A percentile compares a stretch with the other conserved stretches of the same genome.
Evolutionary conservation across 2,797 vertebrate genomes (phyloP).

Genomic region (Poeciliopsis gracilis): DNA sequence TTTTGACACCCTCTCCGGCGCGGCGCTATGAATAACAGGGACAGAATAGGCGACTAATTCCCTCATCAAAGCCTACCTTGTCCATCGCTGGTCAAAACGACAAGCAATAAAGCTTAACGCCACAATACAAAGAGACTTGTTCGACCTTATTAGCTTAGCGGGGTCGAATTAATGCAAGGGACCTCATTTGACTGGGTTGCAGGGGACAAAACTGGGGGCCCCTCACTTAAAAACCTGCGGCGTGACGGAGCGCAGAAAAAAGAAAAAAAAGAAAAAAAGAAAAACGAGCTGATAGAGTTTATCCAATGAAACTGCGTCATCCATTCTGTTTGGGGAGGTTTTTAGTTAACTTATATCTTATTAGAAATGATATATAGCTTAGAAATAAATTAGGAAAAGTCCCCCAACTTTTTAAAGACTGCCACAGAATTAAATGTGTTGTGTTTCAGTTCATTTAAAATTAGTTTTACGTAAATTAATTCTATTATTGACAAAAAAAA

Average conservation of each 20-base stretch:
- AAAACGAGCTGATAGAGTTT: background rate
- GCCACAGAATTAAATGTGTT: background rate
- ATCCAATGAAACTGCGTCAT: slow-evolving; percentile 2
- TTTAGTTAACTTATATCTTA: background rate
- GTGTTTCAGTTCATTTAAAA: background rate
- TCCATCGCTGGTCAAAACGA: slow-evolving; percentile 99
- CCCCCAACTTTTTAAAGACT: background rate
- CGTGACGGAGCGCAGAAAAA: slow-evolving; percentile 14
- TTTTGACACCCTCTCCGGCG: slow-evolving; percentile 98
- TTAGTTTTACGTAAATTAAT: background rate
- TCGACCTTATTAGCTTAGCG: slow-evolving; percentile 99
- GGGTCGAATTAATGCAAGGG: slow-evolving; percentile 97
- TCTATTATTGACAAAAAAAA: background rate
- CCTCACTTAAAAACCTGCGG: slow-evolving; percentile 53
- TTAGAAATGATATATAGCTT: background rate
- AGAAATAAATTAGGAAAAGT: background rate
- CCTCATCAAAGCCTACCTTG: slow-evolving; percentile 99
- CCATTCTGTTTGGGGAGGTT: background rate
- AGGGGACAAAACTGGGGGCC: slow-evolving; percentile 73
- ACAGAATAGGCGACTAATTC: slow-evolving; percentile 99
- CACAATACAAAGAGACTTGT: slow-evolving; percentile 95
- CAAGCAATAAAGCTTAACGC: slow-evolving; percentile 99
- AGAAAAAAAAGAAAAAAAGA: background rate
- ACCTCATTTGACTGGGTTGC: slow-evolving; percentile 91
- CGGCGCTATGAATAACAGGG: slow-evolving; percentile 98